Percentiles rank a stretch among this genome's conserved stretches.
These are phyloP conservation scores for Scaptodrosophila latifasciaeformis DNA, from an alignment of 2,888 invertebrate species.

Conservation along the genomic window DNA sequence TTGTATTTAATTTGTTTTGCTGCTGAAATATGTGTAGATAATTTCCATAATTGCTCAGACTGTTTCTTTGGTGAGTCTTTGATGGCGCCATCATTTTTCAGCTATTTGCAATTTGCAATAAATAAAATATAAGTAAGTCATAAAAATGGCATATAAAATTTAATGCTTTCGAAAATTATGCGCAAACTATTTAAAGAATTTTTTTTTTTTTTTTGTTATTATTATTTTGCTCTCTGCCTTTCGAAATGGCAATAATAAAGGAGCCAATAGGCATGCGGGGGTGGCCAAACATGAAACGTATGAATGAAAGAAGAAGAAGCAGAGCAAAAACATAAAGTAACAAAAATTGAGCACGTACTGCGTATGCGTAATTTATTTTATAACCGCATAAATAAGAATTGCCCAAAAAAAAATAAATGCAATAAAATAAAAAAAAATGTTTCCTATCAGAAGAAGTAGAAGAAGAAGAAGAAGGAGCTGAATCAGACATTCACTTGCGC, in stretches of 20 bases:
- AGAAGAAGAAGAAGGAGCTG: no score
- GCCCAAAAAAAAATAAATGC: slow-evolving; percentile 50
- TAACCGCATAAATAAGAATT: slow-evolving; percentile 64
- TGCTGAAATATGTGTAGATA: neutral
- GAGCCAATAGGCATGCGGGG: no score
- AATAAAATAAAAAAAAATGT: no score
- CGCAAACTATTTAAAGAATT: slow-evolving; percentile 59
- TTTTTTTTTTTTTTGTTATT: neutral
- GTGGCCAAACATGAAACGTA: no score
- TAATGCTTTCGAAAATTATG: slow-evolving; percentile 64
- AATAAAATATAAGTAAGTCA: slow-evolving; percentile 64
- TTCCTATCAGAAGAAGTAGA: no score
- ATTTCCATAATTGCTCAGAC: no score
- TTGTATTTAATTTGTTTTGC: no score
- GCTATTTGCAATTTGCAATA: slow-evolving; percentile 40
- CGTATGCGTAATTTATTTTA: slow-evolving; percentile 64
- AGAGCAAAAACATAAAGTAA: no score
- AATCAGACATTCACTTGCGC: no score
- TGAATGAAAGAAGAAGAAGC: no score
- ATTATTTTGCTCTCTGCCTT: no score
- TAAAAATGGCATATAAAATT: slow-evolving; percentile 61
- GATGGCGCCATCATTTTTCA: slow-evolving; percentile 58
- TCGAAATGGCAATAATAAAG: no score
- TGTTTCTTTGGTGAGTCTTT: neutral
- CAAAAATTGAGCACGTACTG: slow-evolving; percentile 36